Evolutionary conservation across 2,113 vertebrate genomes (phyloP).

Genomic region (Proteles cristata): DNA sequence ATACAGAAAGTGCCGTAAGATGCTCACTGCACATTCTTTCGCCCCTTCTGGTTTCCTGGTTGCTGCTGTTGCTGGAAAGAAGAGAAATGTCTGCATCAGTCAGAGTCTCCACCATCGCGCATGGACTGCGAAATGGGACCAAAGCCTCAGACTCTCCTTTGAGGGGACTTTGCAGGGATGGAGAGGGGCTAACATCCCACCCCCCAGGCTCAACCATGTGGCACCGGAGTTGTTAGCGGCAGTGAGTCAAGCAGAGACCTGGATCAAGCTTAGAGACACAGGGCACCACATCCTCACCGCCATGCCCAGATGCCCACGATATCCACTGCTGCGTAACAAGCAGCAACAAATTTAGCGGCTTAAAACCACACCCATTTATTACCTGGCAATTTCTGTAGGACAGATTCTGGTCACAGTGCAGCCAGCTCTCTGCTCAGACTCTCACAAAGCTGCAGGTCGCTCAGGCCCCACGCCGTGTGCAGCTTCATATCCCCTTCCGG

Average conservation of each 20-base stretch:
- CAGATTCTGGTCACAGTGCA: accelerated
- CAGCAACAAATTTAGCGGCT: not conserved
- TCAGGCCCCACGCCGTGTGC: not conserved
- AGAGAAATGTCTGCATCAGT: not conserved
- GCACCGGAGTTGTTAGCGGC: accelerated
- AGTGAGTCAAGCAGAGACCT: accelerated
- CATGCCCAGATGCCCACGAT: accelerated
- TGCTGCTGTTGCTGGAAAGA: not conserved
- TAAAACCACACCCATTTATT: not conserved
- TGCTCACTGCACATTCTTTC: not conserved
- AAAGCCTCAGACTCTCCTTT: not conserved
- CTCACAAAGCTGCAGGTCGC: too few relatives aligned
- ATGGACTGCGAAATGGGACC: too few relatives aligned
- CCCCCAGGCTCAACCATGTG: not conserved
- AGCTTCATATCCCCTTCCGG: not conserved
- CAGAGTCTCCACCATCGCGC: not conserved
- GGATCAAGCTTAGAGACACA: accelerated
- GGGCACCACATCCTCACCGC: accelerated
- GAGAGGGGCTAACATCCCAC: not conserved
- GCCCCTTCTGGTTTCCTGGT: not conserved
- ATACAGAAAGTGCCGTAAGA: too few relatives aligned
- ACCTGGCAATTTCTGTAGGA: not conserved
- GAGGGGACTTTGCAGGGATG: not conserved
- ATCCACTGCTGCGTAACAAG: not conserved
- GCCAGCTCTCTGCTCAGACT: not conserved